A percentile compares a stretch with the other conserved stretches of the same genome.
Evolutionary conservation across 1,140 invertebrate species (phyloP).

Genomic region (Chymomyza costata): DNA sequence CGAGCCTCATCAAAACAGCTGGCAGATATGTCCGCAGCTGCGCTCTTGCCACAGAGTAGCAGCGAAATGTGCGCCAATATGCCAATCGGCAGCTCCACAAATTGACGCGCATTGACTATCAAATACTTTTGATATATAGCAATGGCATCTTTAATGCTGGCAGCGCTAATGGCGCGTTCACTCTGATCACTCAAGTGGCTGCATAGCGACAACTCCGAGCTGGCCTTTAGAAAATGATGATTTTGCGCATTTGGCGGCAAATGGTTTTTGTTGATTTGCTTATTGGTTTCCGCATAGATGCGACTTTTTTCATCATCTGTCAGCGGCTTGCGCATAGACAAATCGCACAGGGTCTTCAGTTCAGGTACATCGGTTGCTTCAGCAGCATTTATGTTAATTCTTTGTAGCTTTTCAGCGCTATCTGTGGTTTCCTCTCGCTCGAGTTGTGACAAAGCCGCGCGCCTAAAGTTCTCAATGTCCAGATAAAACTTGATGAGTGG

Average conservation of each 20-base stretch:
- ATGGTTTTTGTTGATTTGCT: constrained; percentile 40
- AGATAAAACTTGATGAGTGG: constrained; percentile 83
- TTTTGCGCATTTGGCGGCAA: too few relatives aligned
- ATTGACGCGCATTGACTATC: constrained; percentile 73
- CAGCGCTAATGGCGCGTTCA: constrained; percentile 61
- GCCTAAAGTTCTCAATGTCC: constrained; percentile 82
- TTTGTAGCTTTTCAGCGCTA: too few relatives aligned
- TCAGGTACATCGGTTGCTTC: constrained; percentile 64
- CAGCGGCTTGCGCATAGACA: constrained; percentile 68
- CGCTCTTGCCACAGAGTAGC: constrained; percentile 65
- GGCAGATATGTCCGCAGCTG: constrained; percentile 70
- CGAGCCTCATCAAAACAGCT: constrained; percentile 80
- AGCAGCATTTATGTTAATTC: too few relatives aligned
- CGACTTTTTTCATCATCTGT: constrained; percentile 74
- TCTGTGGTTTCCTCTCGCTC: constrained; percentile 18
- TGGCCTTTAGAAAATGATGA: constrained; percentile 31
- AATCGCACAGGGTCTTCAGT: constrained; percentile 66
- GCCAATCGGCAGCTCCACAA: constrained; percentile 74
- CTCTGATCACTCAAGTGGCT: background rate
- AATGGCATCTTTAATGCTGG: constrained; percentile 75
- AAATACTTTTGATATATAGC: constrained; percentile 78
- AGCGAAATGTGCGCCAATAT: constrained; percentile 76
- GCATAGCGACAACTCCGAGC: constrained; percentile 25
- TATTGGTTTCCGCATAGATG: constrained; percentile 71
- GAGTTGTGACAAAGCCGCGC: constrained; percentile 41